Base-by-base conservation (phyloP, 2,888 invertebrate species). In the Drosophila emarginata region DNA sequence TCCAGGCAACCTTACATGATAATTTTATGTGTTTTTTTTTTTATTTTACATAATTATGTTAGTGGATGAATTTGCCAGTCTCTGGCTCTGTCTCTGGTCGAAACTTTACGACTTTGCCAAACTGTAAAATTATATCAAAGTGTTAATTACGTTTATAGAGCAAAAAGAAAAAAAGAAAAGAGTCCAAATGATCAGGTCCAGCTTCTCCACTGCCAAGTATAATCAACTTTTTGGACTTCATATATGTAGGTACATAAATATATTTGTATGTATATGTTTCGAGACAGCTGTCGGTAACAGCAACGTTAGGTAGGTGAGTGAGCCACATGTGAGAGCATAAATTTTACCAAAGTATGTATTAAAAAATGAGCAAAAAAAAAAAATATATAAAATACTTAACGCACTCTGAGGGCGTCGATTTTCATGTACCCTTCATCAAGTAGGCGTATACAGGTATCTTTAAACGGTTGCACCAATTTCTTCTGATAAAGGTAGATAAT, bases 41-140 rank as follows among this genome's bases (percentile, higher is more conserved):
- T 32, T 32, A 77, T 74, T 45, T 74, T 77, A 79, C 70, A 72
- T 78, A 84, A 86, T 84, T 80, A 84, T 84, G 78, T 73, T 86
- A 81, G 83, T 81, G 78, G 78, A 74, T 76, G 76, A 77, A 78
- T 85, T 82, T 76, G 78, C 72, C 68, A 15, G 62, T 59, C 62
- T 66, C 59, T 53, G 51, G 32, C 54, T 51, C 32, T 6, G 28
- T 12, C 50, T 51, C 18, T 45, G 15, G 28, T 50, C 39, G 23
- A 12, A 74, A 72, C 71, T 80, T 70, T 66, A 67, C 62, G 72
- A 70, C 75, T 77, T 77, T 66, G 39, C 64, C 64, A 72, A 86
- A 79, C 80, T 77, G 65, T 64, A 72, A 79, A 86, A 80, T 79
- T 83, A 73, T 79, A 84, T 83, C 73, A 86, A 84, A 84, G 84